Base-by-base conservation (phyloP, 2,888 invertebrate species). In the Ligdia adustata region DNA sequence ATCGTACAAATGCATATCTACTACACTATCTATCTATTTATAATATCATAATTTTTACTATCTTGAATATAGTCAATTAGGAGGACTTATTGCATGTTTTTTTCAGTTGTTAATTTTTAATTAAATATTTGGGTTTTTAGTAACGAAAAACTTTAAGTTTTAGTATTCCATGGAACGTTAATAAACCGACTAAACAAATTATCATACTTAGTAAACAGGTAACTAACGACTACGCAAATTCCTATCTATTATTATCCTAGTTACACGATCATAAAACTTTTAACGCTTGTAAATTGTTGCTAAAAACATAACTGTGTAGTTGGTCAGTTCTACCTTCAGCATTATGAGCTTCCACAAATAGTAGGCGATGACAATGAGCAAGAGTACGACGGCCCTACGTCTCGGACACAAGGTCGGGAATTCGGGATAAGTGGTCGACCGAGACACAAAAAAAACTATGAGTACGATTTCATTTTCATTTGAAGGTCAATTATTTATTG, bases 331-430 rank as follows among this genome's bases (percentile, higher is more conserved):
- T 48, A 37, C 48, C 54, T 51, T 53, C 46, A 28, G 20, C 38
- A 37, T 26, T 31, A 43, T 40, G 39, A 24, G 28, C 22, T 46
- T 47, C 44, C 42, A 48, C 29, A 53, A 52, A 59, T 51, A 53
- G 42, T 38, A 26, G 32, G 45, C 35, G 47, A 40, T 54, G 52
- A 47, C 51, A 54, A 43, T 45, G 52, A 37, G 27, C 6, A 3
- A 28, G 66, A 66, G 72, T 63, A 56, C 70, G 69, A 57, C 64
- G 69, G 48, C 41, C 48, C 48, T 48, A 33, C 27, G 32, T 42
- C 35, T 24, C 42, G 26, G 9, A 28, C n/a, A 15, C 54, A 54
- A 60, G 57, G 60, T 57, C 48, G 44, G 28, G 33, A 38, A 29
- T 43, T 43, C 43, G 1, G 22, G 7, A 18, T n/a, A n/a, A n/a